Evolutionary conservation across 2,113 vertebrate genomes (phyloP), one percentile per base, ranked within the genome.

Genomic region (Ictidomys tridecemlineatus): DNA sequence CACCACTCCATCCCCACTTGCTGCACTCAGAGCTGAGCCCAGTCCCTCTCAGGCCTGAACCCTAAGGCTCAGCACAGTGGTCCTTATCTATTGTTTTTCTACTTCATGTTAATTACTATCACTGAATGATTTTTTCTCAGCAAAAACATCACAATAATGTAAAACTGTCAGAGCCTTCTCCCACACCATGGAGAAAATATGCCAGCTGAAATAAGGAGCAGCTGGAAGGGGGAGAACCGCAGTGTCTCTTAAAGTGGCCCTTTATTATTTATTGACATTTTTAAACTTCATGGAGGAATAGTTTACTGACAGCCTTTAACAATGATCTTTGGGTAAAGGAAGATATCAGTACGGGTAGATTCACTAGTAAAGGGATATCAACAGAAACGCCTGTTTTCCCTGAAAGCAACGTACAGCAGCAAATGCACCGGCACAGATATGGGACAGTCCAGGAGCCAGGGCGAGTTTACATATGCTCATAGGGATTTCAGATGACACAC

Each of bases 391-490:
- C 58, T 16, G 12, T 82, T 82, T 58, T 53, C 28, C 85, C 34
- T 67, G 48, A 91, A 82, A 56, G n/a, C 37, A 69, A 69, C 8
- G 9, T 63, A 28, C 61, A 26, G 61, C 24, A 61, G 32, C 51
- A 42, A 85, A 69, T 77, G 22, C 7, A 65, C 28, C 28, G 4
- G 53, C 61, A 26, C 61, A 24, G 58, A 61, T 24, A 22, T 24
- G 6, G 20, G 24, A 61, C 22, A 61, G 58, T 24, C 20, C 20
- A 26, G 58, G 45, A 45, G 7, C 22, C 0, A 9, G 58, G 22
- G 1, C 5, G 22, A 24, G 28, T 9, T 63, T 28, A 63, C 0
- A 4, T 28, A 22, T 26, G 61, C 22, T 24, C 20, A 0, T 63
- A 9, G 61, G 24, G 24, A 24, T 24, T 56, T 18, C 18, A 56